Evolutionary conservation across 2,797 vertebrate species (phyloP).

Genomic region (Orestias chungarensis): DNA sequence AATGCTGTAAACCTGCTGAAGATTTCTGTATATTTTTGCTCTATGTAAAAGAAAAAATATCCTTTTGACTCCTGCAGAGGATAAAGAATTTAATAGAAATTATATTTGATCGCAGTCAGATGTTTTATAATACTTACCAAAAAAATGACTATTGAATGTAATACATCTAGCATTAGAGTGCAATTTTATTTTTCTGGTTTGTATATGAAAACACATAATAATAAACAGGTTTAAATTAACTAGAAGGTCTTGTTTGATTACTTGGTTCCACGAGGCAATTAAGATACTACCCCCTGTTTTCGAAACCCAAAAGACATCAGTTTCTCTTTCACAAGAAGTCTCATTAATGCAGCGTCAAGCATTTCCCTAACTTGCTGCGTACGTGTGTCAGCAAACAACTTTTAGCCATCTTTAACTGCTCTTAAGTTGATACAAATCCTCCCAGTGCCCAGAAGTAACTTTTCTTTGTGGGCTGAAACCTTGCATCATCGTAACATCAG

Average conservation of each 20-base stretch:
- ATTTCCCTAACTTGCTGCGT: constrained; percentile 15
- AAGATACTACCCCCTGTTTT: neutral
- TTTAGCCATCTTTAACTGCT: constrained; percentile 19
- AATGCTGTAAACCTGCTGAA: constrained; percentile 55
- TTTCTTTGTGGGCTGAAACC: constrained; percentile 47
- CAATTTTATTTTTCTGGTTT: constrained; percentile 44
- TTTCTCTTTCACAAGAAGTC: constrained; percentile 2
- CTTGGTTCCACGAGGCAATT: neutral
- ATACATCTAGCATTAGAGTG: constrained; percentile 34
- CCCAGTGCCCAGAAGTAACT: constrained; percentile 45
- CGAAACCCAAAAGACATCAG: neutral
- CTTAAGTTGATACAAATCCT: constrained; percentile 39
- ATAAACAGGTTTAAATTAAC: constrained; percentile 46
- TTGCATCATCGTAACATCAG: constrained; percentile 80
- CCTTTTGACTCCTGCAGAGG: constrained; percentile 61
- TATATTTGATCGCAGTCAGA: constrained; percentile 58
- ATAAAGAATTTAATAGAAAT: constrained; percentile 54
- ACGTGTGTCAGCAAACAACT: constrained; percentile 11
- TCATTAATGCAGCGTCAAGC: constrained; percentile 26
- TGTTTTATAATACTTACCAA: constrained; percentile 73
- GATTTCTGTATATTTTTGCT: constrained; percentile 47
- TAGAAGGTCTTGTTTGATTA: constrained; percentile 16
- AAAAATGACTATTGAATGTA: constrained; percentile 58
- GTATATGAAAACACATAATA: constrained; percentile 50
- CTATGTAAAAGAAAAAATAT: constrained; percentile 54